phyloP scores from a whole-genome alignment of 2,113 vertebrate species.

The Seriola aureovittata region DNA sequence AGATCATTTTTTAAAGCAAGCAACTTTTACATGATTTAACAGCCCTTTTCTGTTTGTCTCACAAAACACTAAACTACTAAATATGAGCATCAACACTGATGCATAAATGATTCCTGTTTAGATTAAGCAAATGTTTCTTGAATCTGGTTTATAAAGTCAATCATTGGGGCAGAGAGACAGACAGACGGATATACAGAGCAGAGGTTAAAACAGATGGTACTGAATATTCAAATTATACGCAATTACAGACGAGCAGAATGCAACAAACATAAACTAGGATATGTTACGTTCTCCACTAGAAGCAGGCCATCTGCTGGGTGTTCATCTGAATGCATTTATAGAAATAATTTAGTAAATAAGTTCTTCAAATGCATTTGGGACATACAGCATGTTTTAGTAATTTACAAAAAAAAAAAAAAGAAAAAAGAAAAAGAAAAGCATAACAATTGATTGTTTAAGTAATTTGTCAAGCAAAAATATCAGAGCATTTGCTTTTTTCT shows the following conservation, averaged over 20 bases:
- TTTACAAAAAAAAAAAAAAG: background rate
- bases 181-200: background rate
- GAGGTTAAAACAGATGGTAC: slow-evolving; percentile 47
- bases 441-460: too few relatives aligned
- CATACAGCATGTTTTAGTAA: background rate
- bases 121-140: background rate
- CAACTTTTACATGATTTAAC: too few relatives aligned
- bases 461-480: too few relatives aligned
- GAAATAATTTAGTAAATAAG: background rate
- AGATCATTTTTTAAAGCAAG: too few relatives aligned
- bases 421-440: too few relatives aligned
- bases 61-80: background rate
- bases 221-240: slow-evolving; percentile 51
- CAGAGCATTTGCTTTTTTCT: background rate
- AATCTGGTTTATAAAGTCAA: slow-evolving; percentile 7
- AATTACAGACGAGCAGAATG: slow-evolving; percentile 30
- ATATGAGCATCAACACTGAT: background rate
- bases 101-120: background rate
- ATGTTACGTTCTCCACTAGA: slow-evolving; percentile 3
- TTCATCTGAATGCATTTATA: background rate
- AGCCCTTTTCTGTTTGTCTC: too few relatives aligned
- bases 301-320: slow-evolving; percentile 36
- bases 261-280: slow-evolving; percentile 1
- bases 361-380: background rate
- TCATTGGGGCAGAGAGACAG: background rate